Percentiles rank a stretch among this genome's conserved stretches.
phyloP scores from a whole-genome alignment of 2,113 vertebrate genomes.

The Hyaena hyaena region DNA sequence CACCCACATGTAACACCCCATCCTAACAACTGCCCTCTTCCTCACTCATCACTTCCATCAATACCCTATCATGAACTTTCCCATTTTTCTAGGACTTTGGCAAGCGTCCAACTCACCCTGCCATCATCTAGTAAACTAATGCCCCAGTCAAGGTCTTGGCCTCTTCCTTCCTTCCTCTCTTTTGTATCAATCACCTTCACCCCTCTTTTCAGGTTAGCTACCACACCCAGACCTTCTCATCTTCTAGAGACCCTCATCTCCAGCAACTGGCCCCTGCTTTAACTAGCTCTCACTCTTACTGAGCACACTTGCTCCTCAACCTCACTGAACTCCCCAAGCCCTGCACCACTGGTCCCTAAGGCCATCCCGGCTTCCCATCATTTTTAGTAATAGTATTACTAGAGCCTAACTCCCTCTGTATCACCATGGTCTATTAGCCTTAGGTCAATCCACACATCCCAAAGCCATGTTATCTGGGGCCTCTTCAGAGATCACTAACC shows the following conservation, averaged over 20 bases:
- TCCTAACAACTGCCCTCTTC: neutral
- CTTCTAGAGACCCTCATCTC: neutral
- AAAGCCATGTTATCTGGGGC: neutral
- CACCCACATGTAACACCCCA: neutral
- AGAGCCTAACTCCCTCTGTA: neutral
- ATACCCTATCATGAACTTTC: neutral
- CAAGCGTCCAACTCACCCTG: neutral
- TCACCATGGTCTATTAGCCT: neutral
- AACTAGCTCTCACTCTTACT: neutral
- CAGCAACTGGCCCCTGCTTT: neutral
- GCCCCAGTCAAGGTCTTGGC: neutral
- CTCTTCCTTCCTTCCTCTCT: constrained; percentile 10
- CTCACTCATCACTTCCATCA: neutral
- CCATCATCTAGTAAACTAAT: neutral
- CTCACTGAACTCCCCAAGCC: neutral
- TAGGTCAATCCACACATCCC: neutral
- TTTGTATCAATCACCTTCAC: neutral
- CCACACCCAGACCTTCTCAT: neutral
- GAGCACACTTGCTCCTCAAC: neutral
- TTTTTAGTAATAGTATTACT: neutral
- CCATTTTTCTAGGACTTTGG: neutral
- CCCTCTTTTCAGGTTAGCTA: constrained; percentile 18
- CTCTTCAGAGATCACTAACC: neutral
- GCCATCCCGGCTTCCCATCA: neutral
- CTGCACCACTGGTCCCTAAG: neutral